These are phyloP conservation scores for Chironomus tentans DNA, from an alignment of 2,888 invertebrate species.

Conservation along the genomic window DNA sequence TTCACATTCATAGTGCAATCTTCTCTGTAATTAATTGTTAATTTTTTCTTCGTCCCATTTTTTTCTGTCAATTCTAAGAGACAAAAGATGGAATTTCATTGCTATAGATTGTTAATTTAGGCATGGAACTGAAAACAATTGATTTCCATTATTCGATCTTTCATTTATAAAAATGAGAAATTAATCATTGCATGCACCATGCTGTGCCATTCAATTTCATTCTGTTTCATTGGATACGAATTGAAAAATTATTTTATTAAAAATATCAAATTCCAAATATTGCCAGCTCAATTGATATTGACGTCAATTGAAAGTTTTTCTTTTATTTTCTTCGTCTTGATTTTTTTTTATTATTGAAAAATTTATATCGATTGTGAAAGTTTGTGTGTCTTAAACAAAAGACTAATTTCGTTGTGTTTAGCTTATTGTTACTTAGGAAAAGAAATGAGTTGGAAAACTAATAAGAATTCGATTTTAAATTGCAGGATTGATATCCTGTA, in stretches of 20 bases:
- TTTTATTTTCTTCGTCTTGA: neutral
- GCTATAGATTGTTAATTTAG: constrained; percentile 12
- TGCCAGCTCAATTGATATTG: neutral
- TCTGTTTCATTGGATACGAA: neutral
- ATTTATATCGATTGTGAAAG: neutral
- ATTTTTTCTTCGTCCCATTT: neutral
- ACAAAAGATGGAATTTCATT: neutral
- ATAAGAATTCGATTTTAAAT: no score
- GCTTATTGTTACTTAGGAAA: no score
- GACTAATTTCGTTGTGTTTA: neutral
- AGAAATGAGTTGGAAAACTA: no score
- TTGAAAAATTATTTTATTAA: constrained; percentile 16
- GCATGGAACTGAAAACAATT: neutral
- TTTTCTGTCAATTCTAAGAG: neutral
- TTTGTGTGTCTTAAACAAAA: neutral
- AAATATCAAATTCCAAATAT: constrained; percentile 19
- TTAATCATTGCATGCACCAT: neutral
- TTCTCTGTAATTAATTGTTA: neutral
- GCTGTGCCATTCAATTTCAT: constrained; percentile 1
- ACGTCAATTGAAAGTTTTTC: neutral
- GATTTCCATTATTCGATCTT: neutral
- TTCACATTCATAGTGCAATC: neutral
- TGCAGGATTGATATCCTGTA: no score
- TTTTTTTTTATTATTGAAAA: neutral
- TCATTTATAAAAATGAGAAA: neutral